phyloP scores from a whole-genome alignment of 2,888 invertebrate species.

The Limnephilus marmoratus region DNA sequence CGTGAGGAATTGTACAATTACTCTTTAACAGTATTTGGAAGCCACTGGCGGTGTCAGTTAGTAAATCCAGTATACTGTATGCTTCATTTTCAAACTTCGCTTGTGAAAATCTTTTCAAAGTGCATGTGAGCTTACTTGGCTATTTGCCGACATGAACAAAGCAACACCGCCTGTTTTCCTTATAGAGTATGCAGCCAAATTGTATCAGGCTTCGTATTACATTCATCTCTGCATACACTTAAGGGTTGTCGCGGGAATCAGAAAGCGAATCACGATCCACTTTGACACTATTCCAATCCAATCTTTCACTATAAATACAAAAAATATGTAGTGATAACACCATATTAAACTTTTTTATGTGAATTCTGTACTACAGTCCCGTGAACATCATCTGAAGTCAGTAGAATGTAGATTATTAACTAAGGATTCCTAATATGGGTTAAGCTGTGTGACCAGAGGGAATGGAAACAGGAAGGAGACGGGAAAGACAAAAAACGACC shows the following conservation, averaged over 20 bases:
- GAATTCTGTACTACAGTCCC: too few species aligned
- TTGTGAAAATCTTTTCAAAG: neutral
- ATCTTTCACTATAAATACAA: neutral
- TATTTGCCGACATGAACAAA: neutral
- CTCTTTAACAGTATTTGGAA: too few species aligned
- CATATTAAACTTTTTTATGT: too few species aligned
- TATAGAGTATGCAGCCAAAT: slow-evolving; percentile 56
- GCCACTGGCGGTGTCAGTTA: too few species aligned
- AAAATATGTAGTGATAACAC: too few species aligned
- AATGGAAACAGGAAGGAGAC: too few species aligned
- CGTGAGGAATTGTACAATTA: too few species aligned
- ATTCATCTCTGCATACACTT: slow-evolving; percentile 46
- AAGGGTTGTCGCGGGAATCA: neutral
- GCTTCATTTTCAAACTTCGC: neutral
- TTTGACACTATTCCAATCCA: neutral
- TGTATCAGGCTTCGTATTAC: slow-evolving; percentile 60
- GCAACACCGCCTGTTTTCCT: slow-evolving; percentile 43
- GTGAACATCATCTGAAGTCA: too few species aligned
- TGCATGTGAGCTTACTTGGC: neutral
- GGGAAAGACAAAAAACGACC: too few species aligned
- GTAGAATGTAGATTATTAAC: too few species aligned
- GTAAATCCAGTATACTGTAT: neutral
- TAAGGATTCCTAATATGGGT: too few species aligned
- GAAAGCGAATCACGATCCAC: neutral
- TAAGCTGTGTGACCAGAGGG: too few species aligned